phyloP scores from a whole-genome alignment of 2,113 vertebrate genomes.

The Pan paniscus region DNA sequence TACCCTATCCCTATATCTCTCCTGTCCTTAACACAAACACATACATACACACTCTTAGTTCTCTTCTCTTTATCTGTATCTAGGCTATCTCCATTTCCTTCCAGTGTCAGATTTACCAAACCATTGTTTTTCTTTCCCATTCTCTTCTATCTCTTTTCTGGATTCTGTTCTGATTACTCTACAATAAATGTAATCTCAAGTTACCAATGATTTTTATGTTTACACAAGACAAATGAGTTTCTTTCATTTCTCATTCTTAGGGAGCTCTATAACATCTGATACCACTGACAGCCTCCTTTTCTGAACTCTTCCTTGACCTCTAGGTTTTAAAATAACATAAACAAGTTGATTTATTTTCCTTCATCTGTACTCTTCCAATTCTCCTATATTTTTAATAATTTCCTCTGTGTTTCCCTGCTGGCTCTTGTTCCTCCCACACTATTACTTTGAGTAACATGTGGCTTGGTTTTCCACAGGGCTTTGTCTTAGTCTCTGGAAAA shows the following conservation, averaged over 20 bases:
- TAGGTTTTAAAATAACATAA: conserved; percentile 42
- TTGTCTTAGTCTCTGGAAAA: conserved; percentile 42
- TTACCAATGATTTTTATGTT: background rate
- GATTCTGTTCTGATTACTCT: background rate
- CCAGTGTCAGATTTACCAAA: background rate
- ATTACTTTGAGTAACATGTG: background rate
- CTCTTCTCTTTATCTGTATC: background rate
- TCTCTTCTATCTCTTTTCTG: background rate
- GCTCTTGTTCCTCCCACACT: background rate
- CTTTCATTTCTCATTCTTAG: background rate
- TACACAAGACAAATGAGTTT: background rate
- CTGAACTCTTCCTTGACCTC: background rate
- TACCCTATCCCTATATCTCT: background rate
- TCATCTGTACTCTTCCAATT: background rate
- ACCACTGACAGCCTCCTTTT: background rate
- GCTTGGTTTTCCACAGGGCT: background rate
- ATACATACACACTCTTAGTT: background rate
- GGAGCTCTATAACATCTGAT: background rate
- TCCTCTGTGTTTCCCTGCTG: background rate
- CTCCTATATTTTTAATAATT: background rate
- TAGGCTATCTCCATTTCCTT: background rate
- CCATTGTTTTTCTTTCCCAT: background rate
- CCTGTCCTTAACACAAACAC: background rate
- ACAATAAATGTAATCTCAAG: background rate
- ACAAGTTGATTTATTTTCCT: background rate